Evolutionary conservation across 2,797 vertebrate genomes (phyloP), one percentile per base, ranked within the genome.

Genomic region (Zalophus californianus): DNA sequence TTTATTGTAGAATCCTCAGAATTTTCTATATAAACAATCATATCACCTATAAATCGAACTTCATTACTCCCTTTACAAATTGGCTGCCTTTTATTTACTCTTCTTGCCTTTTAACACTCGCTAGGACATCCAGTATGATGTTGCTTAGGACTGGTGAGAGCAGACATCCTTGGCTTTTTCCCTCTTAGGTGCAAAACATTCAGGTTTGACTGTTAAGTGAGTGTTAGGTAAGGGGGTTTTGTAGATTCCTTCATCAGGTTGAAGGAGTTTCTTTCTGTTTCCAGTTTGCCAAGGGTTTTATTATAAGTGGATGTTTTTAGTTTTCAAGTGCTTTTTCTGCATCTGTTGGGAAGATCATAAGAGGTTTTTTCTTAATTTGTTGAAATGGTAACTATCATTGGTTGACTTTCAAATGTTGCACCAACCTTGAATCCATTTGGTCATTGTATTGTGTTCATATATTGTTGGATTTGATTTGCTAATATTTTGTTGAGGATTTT

Each of bases 341-440:
- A 62, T 68, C 12, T 54, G 25, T 48, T 73, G 13, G 90, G 9
- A 82, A 48, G 10, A 88, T 44, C 16, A 73, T 38, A 44, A 25
- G 5, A n/a, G 2, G 54, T 85, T 95, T 91, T 89, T 50, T 7
- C 82, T n/a, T 73, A 70, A 80, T 90, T 35, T 56, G 29, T 77
- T 70, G 41, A 95, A 77, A 91, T 89, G 29, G 38, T 41, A 32
- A 88, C 86, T 93, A 54, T 87, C 14, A 78, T 27, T 80, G 35
- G 54, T 35, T 84, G 58, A 48, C 32, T 80, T 84, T 87, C 38
- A 85, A 78, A 87, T 90, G 44, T 58, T 48, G 10, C 5, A 72
- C 7, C 29, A 92, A 70, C 14, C 8, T 77, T 88, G 29, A 94
- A 78, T 91, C 15, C 20, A 70, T 58, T 70, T 79, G n/a, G 7